Conservation (phyloP, 1,140 invertebrate species). For the Polypedilum pembai region DNA sequence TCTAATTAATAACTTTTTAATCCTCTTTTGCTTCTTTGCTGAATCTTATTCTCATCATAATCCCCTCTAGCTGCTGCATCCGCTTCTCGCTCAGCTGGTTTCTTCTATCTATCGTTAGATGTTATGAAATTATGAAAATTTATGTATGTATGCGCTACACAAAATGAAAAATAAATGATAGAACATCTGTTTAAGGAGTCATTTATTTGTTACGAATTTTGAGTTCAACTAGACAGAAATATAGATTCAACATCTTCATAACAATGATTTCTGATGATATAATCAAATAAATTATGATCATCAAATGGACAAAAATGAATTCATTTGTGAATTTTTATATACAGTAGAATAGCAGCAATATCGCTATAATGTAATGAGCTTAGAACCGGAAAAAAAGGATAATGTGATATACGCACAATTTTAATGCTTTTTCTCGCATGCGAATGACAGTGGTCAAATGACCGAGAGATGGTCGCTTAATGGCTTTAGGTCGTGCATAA, state of each 20-base stretch:
- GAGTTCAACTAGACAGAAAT: too few species aligned
- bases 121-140: too few species aligned
- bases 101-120: too few species aligned
- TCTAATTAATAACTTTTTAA: background rate
- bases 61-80: background rate
- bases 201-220: background rate
- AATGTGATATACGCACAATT: background rate
- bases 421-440: background rate
- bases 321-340: background rate
- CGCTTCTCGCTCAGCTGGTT: too few species aligned
- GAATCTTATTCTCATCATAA: background rate
- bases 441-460: background rate
- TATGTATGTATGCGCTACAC: too few species aligned
- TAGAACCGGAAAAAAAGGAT: background rate
- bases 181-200: background rate
- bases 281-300: constrained; percentile 14
- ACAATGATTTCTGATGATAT: constrained; percentile 19
- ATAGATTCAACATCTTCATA: background rate
- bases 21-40: background rate
- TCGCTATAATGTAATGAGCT: background rate
- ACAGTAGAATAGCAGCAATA: background rate
- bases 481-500: constrained; percentile 5
- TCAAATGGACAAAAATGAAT: background rate
- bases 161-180: too few species aligned
- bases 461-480: background rate